Evolutionary conservation across 2,888 invertebrate genomes (phyloP).

Genomic region (Idaea straminata): DNA sequence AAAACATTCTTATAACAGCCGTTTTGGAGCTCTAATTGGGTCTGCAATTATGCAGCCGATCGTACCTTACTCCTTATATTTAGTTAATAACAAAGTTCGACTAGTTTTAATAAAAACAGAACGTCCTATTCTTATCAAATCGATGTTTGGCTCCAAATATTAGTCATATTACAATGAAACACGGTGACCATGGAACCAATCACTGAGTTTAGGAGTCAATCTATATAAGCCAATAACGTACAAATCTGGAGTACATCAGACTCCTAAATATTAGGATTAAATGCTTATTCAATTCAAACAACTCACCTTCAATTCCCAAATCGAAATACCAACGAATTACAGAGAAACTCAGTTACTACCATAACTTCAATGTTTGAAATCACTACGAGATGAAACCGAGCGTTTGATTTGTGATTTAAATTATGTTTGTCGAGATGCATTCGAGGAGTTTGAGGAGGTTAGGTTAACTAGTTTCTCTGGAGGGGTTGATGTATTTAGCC

Average conservation of each 20-base stretch:
- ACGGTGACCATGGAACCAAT: too few relatives aligned
- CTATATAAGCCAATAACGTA: background rate
- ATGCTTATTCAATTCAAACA: background rate
- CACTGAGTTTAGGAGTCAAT: too few relatives aligned
- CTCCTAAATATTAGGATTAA: background rate
- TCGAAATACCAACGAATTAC: background rate
- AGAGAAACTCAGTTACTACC: background rate
- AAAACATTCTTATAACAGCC: too few relatives aligned
- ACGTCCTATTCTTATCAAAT: too few relatives aligned
- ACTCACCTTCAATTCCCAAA: background rate
- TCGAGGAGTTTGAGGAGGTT: constrained; percentile 26
- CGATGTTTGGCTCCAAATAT: too few relatives aligned
- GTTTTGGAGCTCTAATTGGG: too few relatives aligned
- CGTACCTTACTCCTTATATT: too few relatives aligned
- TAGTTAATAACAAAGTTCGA: too few relatives aligned
- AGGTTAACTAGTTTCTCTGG: constrained; percentile 13
- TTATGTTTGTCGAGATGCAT: constrained; percentile 43
- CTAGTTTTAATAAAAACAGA: too few relatives aligned
- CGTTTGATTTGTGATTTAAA: constrained; percentile 52
- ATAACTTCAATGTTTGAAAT: constrained; percentile 37
- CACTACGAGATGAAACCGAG: constrained; percentile 39
- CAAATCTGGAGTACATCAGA: background rate
- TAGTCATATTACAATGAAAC: too few relatives aligned
- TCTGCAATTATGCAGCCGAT: too few relatives aligned
- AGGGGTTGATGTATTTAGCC: background rate